Percentiles rank a stretch among this genome's conserved stretches.
phyloP scores from a whole-genome alignment of 2,888 invertebrate genomes.

The Liopterus haemorrhoidalis region DNA sequence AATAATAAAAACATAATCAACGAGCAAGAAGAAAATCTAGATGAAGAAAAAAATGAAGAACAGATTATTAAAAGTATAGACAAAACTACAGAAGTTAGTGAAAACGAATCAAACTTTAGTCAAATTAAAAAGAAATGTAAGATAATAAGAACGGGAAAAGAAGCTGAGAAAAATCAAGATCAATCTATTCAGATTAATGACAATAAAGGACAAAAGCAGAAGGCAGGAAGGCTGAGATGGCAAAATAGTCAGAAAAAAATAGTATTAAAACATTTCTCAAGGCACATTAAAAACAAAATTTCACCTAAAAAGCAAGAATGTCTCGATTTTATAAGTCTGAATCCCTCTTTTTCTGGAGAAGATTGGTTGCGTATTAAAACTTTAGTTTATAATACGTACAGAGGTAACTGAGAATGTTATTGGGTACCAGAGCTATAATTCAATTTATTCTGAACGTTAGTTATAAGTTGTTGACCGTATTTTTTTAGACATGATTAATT shows the following conservation, averaged over 20 bases:
- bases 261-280: slow-evolving; percentile 12
- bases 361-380: slow-evolving; percentile 22
- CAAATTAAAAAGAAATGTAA: too few relatives aligned
- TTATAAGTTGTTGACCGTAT: too few relatives aligned
- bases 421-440: too few relatives aligned
- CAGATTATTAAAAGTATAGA: neutral
- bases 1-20: too few relatives aligned
- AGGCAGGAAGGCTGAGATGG: too few relatives aligned
- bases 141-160: too few relatives aligned
- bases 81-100: neutral
- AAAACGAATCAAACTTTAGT: neutral
- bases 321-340: slow-evolving; percentile 2
- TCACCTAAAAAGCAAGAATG: slow-evolving; percentile 16
- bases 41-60: slow-evolving; percentile 6
- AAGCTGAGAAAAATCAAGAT: too few relatives aligned
- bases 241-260: slow-evolving; percentile 9
- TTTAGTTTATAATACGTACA: slow-evolving; percentile 20
- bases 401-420: slow-evolving; percentile 12
- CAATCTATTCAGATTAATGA: too few relatives aligned
- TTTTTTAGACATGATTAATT: too few relatives aligned
- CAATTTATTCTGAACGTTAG: too few relatives aligned
- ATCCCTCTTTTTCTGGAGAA: slow-evolving; percentile 11
- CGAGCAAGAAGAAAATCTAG: too few relatives aligned
- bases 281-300: slow-evolving; percentile 15
- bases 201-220: too few relatives aligned